Base-by-base conservation (phyloP, 2,888 invertebrate genomes). In the Bedellia somnulentella region DNA sequence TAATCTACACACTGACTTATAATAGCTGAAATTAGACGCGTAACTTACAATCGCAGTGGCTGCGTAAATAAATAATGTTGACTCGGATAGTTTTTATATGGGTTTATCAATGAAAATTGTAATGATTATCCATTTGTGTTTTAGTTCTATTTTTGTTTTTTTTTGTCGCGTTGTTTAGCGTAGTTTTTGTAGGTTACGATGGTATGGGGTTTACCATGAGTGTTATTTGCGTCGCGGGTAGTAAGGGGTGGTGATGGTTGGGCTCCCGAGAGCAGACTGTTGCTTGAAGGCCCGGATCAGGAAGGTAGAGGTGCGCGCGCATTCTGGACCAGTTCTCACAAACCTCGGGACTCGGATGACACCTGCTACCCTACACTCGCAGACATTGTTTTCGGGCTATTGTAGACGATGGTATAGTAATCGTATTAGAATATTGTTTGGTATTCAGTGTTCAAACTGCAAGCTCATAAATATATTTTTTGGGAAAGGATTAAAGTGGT, bases 241-340 rank as follows among this genome's bases (percentile, higher is more conserved):
- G 45, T 44, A 42, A 49, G 45, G 52, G 52, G 51, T 49, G 53
- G 49, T 61, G 55, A 52, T 50, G 49, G 54, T 52, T 39, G 53
- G 64, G 66, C 61, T 56, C 61, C 61, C 70, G 59, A 60, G 62
- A 61, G 58, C 70, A 70, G 67, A 73, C 71, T 73, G 71, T 73
- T 73, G 71, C 71, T 66, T 51, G 43, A 4, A 24, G 15, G 3
- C 50, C 57, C 18, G 26, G 30, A 31, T 22, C 15, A 57, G 64
- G 64, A 57, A 64, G 61, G 47, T 47, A 47, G 40, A 49, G 43
- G 34, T 61, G 66, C 61, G 63, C 50, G 68, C 71, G 70, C 70
- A 63, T 3, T 35, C 43, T 52, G 46, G 47, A 44, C 44, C 42
- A 44, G 29, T 36, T 37, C 37, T 48, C 24, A 24, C 31, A 16